Evolutionary conservation across 35 echinoderm and acorn worm genomes (phyloP).

Genomic region (Ophioderma brevispina): DNA sequence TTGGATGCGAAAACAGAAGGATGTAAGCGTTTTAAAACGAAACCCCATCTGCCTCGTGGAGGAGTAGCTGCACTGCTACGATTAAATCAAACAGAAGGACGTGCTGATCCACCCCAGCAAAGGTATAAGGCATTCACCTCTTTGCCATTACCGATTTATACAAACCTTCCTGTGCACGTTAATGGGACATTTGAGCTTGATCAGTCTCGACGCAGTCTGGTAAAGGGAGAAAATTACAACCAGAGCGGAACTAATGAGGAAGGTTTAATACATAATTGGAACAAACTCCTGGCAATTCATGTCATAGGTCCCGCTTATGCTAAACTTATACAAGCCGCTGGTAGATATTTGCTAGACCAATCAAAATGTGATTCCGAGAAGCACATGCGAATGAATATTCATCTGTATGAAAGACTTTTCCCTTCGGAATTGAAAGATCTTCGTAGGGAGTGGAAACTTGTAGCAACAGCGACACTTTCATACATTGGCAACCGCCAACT

Average conservation of each 20-base stretch:
- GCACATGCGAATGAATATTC: not conserved
- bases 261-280: conserved; percentile 40
- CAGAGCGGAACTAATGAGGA: not conserved
- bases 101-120: not conserved
- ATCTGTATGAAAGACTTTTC: not conserved
- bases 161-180: conserved; percentile 63
- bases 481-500: not conserved
- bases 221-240: not conserved
- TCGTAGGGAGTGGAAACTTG: not conserved
- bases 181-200: conserved; percentile 67
- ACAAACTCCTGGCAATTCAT: conserved; percentile 21
- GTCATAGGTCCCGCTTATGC: conserved; percentile 52
- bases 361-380: not conserved
- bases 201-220: conserved; percentile 11
- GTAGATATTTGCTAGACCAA: not conserved
- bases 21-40: not conserved
- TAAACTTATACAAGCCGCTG: not conserved
- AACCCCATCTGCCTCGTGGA: conserved; percentile 26
- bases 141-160: conserved; percentile 63
- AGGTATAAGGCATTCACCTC: conserved; percentile 48
- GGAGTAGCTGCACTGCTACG: conserved; percentile 37
- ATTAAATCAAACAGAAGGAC: not conserved
- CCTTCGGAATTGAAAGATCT: not conserved
- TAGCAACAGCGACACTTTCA: not conserved
- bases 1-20: not conserved